Evolutionary conservation across 2,888 invertebrate species (phyloP), one percentile per base, ranked within the genome.

Genomic region (Leptinotarsa peninsularis): DNA sequence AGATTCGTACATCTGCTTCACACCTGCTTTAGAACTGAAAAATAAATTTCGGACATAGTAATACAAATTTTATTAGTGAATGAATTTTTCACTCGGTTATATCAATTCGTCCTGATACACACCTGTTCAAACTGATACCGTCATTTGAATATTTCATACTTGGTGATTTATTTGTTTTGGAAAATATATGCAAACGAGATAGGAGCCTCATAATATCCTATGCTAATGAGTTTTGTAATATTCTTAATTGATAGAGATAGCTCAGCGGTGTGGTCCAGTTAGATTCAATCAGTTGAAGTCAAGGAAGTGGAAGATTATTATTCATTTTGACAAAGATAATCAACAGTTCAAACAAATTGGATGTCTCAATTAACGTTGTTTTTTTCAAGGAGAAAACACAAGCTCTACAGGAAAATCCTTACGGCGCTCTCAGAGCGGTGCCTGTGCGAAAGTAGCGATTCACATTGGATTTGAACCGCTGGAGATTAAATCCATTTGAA

Each of bases 161-260:
- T n/a, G 21, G 60, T 54, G 58, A 49, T 63, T 10, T 68, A 52
- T 69, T 71, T 23, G 27, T 68, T 60, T 60, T 68, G 60, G 60
- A 73, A 69, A 68, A 68, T 50, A n/a, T 67, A 58, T 73, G 49
- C 60, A 60, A 33, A n/a, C 43, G 43, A 27, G 54, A 4, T 21
- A 54, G 67, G 49, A 66, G 27, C n/a, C n/a, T 7, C 66, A 63
- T 66, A 56, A 67, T 72, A 54, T 67, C 15, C 5, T 18, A 72
- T 56, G 67, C 56, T 50, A 72, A 72, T 54, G 27, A 50, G 50
- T 72, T 72, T 63, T 27, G 67, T 72, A 72, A 72, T 58, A 72
- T 21, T 66, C 54, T n/a, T 58, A 50, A 43, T 67, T 21, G 17
- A 63, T 63, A 15, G 33, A 15, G 33, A 33, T 33, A 63, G 13